A percentile compares a stretch with the other conserved stretches of the same genome.
phyloP scores from a whole-genome alignment of 2,888 invertebrate genomes.

The Andricus curvator region DNA sequence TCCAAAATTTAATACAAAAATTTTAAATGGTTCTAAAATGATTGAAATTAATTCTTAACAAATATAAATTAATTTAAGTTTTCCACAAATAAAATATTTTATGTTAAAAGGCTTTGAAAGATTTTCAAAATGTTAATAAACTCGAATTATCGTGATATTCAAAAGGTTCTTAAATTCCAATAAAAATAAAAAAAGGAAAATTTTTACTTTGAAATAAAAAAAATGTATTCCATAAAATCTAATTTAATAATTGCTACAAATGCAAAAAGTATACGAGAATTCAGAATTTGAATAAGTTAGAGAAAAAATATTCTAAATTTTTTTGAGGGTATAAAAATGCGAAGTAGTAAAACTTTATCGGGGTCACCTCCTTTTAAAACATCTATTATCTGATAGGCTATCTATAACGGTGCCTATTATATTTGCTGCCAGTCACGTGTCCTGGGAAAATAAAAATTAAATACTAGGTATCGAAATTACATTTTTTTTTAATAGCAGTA shows the following conservation, averaged over 20 bases:
- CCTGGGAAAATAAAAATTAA: background rate
- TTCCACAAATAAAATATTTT: too few relatives aligned
- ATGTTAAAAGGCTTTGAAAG: too few relatives aligned
- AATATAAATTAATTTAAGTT: too few relatives aligned
- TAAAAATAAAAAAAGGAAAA: too few relatives aligned
- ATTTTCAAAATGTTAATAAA: too few relatives aligned
- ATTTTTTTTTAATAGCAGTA: background rate
- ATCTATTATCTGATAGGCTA: background rate
- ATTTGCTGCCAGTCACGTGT: background rate
- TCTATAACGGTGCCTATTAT: constrained; percentile 2
- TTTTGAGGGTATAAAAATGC: background rate
- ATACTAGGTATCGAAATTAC: background rate
- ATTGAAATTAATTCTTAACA: too few relatives aligned
- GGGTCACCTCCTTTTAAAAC: background rate
- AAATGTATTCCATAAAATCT: background rate
- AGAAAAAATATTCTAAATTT: background rate
- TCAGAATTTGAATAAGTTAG: background rate
- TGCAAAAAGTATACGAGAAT: background rate
- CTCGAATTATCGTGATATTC: too few relatives aligned
- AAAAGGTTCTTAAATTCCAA: too few relatives aligned
- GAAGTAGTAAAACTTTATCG: background rate
- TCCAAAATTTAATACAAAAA: too few relatives aligned
- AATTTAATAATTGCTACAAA: background rate
- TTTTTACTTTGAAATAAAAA: background rate
- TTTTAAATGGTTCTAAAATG: too few relatives aligned